Evolutionary conservation across 2,888 invertebrate species (phyloP).

Genomic region (Galerucella pusilla): DNA sequence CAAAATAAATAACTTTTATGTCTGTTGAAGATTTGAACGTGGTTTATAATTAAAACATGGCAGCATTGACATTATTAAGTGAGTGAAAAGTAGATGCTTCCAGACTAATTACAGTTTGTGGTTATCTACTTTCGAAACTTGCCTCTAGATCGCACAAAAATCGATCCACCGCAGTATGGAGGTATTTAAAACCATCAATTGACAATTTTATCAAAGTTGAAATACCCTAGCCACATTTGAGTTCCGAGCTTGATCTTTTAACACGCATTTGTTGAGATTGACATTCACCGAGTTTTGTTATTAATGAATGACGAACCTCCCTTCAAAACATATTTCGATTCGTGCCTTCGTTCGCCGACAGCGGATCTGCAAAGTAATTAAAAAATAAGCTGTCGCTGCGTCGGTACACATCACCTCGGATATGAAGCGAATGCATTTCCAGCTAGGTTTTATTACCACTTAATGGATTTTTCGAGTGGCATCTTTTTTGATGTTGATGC

Average conservation of each 20-base stretch:
- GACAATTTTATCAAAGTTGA: conserved; percentile 9
- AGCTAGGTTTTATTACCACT: conserved; percentile 29
- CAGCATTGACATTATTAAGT: too few species aligned
- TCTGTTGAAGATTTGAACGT: too few species aligned
- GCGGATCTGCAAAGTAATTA: conserved; percentile 42
- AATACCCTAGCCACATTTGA: background rate
- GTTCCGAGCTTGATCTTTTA: background rate
- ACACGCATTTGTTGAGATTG: conserved; percentile 14
- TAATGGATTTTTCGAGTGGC: conserved; percentile 38
- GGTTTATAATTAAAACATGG: too few species aligned
- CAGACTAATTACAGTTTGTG: too few species aligned
- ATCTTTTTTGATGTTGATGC: conserved; percentile 16
- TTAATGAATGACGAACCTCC: conserved; percentile 16
- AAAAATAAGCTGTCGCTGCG: conserved; percentile 37
- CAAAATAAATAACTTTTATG: too few species aligned
- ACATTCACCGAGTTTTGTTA: conserved; percentile 15
- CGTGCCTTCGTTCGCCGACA: conserved; percentile 30
- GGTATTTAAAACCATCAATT: background rate
- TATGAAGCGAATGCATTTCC: conserved; percentile 19
- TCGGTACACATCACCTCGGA: conserved; percentile 16
- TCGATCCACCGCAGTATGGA: background rate
- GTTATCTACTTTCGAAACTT: too few species aligned
- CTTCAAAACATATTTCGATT: conserved; percentile 33
- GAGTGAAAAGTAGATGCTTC: too few species aligned
- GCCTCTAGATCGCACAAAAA: too few species aligned